Base-by-base conservation (phyloP, 2,113 vertebrate species). In the Patagioenas fasciata region DNA sequence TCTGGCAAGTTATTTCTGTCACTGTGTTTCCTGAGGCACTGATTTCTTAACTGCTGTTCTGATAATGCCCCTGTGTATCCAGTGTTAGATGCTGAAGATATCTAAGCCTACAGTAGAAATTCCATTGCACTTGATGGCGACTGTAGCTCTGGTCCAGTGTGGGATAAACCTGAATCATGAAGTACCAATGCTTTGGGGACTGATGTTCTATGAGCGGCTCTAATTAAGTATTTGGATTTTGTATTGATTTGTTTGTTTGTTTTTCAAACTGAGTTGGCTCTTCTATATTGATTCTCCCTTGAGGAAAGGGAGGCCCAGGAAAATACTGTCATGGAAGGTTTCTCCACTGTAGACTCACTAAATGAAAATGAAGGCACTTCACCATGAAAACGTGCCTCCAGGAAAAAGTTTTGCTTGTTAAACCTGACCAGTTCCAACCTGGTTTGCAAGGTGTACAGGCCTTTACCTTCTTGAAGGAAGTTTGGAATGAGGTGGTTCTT, bases 51-150 rank as follows among this genome's bases (percentile, higher is more conserved):
- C 28, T 78, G 24, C 13, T 70, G 8, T 44, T 85, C 51, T 86
- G 18, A 26, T 60, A 65, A 34, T n/a, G 11, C 7, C 57, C 10
- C 9, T 31, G 44, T 20, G 25, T 23, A 67, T 14, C 60, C 58
- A 57, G 29, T 0, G 0, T 36, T 40, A 28, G 42, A 20, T 50
- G 4, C 34, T 72, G 67, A 65, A 69, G 62, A 13, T 9, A 50
- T 25, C 24, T 57, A 31, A 85, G 23, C 13, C 28, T 82, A 25
- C 1, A 3, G 58, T 0, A 82, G 36, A 82, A 77, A 83, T 83
- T 40, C n/a, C 31, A 47, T 19, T 54, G 36, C 2, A 9, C 21
- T 54, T 57, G 3, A 13, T n/a, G 31, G 42, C 54, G 23, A 13
- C 21, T 40, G 17, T 54, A 3, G 69, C 28, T 80, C 80, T 62